These are phyloP conservation scores for Ginglymostoma cirratum DNA, from an alignment of 2,113 vertebrate species.

Conservation along the genomic window DNA sequence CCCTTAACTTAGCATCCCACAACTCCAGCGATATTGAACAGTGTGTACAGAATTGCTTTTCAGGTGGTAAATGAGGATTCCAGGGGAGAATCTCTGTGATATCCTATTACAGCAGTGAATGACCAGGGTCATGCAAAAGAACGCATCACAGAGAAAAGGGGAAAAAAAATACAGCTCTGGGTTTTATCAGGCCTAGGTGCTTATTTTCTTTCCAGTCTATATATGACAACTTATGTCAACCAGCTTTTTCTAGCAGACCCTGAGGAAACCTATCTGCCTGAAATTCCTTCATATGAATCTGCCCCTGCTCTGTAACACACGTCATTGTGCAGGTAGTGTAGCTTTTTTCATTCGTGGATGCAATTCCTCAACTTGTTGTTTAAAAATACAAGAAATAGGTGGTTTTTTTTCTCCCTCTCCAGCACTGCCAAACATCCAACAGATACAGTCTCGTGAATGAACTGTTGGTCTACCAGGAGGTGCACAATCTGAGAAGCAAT, in stretches of 20 bases:
- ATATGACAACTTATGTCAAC: neutral
- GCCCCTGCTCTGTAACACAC: neutral
- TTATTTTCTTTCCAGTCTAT: conserved; percentile 39
- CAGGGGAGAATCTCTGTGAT: conserved; percentile 57
- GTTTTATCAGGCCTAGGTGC: conserved; percentile 49
- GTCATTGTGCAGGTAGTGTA: neutral
- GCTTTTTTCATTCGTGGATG: neutral
- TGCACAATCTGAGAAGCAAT: neutral
- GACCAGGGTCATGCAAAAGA: conserved; percentile 60
- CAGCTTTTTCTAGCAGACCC: neutral
- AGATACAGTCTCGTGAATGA: neutral
- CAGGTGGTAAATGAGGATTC: conserved; percentile 56
- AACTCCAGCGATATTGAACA: neutral
- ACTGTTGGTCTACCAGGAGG: conserved; percentile 9
- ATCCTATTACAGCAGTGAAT: conserved; percentile 63
- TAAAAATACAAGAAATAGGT: neutral
- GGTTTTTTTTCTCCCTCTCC: neutral
- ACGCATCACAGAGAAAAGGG: conserved; percentile 43
- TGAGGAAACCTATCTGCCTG: neutral
- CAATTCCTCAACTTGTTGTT: neutral
- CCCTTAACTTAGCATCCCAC: neutral
- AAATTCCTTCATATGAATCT: neutral
- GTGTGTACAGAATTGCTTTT: conserved; percentile 65
- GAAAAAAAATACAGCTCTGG: conserved; percentile 44
- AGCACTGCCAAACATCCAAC: neutral